phyloP scores from a whole-genome alignment of 2,797 vertebrate genomes.

The Hafferia zeledoni region DNA sequence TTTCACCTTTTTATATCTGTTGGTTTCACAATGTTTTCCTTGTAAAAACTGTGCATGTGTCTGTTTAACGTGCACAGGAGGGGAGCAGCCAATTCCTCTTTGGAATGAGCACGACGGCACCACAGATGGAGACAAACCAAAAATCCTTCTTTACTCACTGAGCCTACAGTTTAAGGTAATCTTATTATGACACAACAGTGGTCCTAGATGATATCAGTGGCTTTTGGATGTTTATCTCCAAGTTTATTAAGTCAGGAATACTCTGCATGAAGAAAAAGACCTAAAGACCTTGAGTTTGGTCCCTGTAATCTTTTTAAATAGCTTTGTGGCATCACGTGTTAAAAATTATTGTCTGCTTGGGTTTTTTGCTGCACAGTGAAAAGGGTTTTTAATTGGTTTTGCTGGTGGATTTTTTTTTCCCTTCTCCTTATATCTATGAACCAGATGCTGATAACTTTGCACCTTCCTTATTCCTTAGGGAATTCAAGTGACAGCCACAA shows the following conservation, averaged over 20 bases:
- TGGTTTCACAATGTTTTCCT: background rate
- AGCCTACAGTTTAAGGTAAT: conserved; percentile 96
- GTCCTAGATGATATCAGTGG: background rate
- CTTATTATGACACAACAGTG: background rate
- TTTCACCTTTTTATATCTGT: background rate
- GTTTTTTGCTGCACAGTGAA: background rate
- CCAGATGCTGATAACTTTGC: background rate
- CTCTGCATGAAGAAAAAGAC: background rate
- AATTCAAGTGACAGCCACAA: conserved; percentile 97
- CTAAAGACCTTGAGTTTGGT: background rate
- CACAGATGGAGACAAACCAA: conserved; percentile 95
- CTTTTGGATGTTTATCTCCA: background rate
- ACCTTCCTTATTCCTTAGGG: conserved; percentile 79
- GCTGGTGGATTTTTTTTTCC: background rate
- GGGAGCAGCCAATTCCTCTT: conserved; percentile 96
- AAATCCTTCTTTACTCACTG: conserved; percentile 96
- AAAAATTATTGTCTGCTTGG: background rate
- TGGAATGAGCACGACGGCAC: conserved; percentile 98
- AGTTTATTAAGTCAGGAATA: background rate
- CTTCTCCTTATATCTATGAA: background rate
- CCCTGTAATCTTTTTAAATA: background rate
- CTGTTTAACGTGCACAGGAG: conserved; percentile 79
- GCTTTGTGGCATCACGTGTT: background rate
- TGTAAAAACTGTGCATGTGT: background rate
- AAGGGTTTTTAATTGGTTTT: background rate